Evolutionary conservation across 2,113 vertebrate species (phyloP), one percentile per base, ranked within the genome.

Genomic region (Leuciscus idus): DNA sequence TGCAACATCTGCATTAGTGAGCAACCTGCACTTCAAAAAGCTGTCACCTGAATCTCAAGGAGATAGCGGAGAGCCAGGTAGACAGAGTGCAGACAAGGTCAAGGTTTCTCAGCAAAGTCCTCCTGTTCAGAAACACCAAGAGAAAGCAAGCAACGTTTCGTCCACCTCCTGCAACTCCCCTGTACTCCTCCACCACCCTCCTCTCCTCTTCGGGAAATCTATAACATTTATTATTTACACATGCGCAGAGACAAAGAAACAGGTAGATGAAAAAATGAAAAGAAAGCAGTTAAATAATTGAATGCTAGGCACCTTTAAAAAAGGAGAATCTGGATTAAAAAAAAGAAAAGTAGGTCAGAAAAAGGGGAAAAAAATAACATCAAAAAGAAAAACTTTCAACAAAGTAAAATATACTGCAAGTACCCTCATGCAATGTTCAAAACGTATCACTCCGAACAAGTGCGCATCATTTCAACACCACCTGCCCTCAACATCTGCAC

Each of bases 211-310:
- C 57, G 88, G 81, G 81, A 88, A 92, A 92, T 91, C 92, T 89
- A 93, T 93, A 91, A 93, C 86, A 94, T 94, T 83, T 87, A 94
- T 95, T 94, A 94, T 95, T 95, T 92, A 95, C 85, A 89, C 91
- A 90, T 82, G 70, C 84, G 11, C 86, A 84, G 91, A 93, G 89
- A 93, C 90, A 93, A 93, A 94, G 92, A 92, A 91, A 89, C 89
- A 79, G 91, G 92, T 89, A 91, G 89, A 90, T 78, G 76, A 91
- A 92, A 92, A 89, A 91, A 86, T 88, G 85, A 90, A 88, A 92
- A 87, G 90, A 92, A 90, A 81, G 88, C 66, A 80, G 89, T 91
- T 94, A 89, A 95, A 95, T 93, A 90, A 95, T 93, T 94, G 87
- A 95, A 92, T 89, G 90, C 78, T 21, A 84, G 87, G 73, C 74